These are phyloP conservation scores for Hemibagrus guttatus DNA, from an alignment of 2,797 vertebrate species.

Conservation along the genomic window DNA sequence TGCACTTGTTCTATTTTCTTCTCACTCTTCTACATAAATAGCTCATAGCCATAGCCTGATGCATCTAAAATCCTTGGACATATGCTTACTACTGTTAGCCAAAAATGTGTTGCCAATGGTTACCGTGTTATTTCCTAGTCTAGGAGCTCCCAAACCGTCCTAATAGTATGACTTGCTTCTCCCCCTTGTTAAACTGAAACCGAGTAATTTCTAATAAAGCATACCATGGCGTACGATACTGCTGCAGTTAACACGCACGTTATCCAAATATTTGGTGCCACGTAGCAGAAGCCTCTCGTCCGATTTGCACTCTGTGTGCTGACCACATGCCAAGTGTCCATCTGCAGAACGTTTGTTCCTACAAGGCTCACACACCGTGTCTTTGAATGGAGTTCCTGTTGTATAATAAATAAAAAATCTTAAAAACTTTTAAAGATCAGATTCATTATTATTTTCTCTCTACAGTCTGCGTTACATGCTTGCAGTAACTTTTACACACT, in stretches of 20 bases:
- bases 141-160: background rate
- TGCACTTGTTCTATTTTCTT: too few species aligned
- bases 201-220: background rate
- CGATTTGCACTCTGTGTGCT: constrained; percentile 55
- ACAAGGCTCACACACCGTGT: constrained; percentile 64
- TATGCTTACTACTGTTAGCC: background rate
- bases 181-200: background rate
- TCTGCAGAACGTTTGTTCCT: constrained; percentile 56
- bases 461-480: too few species aligned
- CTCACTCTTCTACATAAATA: too few species aligned
- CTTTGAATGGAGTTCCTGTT: constrained; percentile 56
- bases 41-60: too few species aligned
- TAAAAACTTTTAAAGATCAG: too few species aligned
- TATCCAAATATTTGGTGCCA: constrained; percentile 67
- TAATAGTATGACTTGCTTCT: background rate
- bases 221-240: constrained; percentile 43
- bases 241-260: constrained; percentile 56
- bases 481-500: too few species aligned
- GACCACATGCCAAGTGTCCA: constrained; percentile 50
- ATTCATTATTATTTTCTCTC: too few species aligned
- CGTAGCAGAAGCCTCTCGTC: constrained; percentile 47
- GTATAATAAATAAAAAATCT: background rate
- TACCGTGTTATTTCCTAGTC: too few species aligned
- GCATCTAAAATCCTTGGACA: background rate
- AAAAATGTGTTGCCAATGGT: too few species aligned